phyloP scores from a whole-genome alignment of 2,888 invertebrate species.

The Byasa hedistus region DNA sequence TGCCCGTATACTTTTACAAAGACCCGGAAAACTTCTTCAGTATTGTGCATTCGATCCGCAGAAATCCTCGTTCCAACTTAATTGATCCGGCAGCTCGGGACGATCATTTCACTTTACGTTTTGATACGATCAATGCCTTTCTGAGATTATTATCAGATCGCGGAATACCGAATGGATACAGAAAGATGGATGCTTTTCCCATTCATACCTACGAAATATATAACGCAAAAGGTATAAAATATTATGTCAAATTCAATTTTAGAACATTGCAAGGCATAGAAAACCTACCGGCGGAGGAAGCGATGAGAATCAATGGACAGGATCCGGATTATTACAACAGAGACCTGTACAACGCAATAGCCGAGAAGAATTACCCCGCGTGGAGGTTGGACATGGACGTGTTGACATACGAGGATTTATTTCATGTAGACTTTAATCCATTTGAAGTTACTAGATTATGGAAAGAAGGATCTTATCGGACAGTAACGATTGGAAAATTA shows the following conservation, averaged over 20 bases:
- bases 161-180: slow-evolving; percentile 91
- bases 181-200: slow-evolving; percentile 93
- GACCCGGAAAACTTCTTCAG: slow-evolving; percentile 91
- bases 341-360: slow-evolving; percentile 93
- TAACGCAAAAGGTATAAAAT: slow-evolving; percentile 82
- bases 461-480: slow-evolving; percentile 59
- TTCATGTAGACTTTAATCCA: slow-evolving; percentile 52
- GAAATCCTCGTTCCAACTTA: slow-evolving; percentile 91
- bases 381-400: slow-evolving; percentile 65
- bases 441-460: slow-evolving; percentile 57
- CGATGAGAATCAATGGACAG: slow-evolving; percentile 80
- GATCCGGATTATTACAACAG: slow-evolving; percentile 92
- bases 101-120: slow-evolving; percentile 91
- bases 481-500: slow-evolving; percentile 51
- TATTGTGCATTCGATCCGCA: slow-evolving; percentile 93
- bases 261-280: slow-evolving; percentile 92
- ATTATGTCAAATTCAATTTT: slow-evolving; percentile 91
- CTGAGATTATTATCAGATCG: slow-evolving; percentile 89
- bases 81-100: slow-evolving; percentile 92
- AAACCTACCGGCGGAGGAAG: slow-evolving; percentile 82
- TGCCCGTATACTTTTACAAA: slow-evolving; percentile 91
- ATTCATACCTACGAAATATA: slow-evolving; percentile 92
- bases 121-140: slow-evolving; percentile 87
- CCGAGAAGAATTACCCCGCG: slow-evolving; percentile 73
- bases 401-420: slow-evolving; percentile 47